A percentile compares a stretch with the other conserved stretches of the same genome.
phyloP scores from a whole-genome alignment of 2,888 invertebrate genomes.

The Lasius fuliginosus region DNA sequence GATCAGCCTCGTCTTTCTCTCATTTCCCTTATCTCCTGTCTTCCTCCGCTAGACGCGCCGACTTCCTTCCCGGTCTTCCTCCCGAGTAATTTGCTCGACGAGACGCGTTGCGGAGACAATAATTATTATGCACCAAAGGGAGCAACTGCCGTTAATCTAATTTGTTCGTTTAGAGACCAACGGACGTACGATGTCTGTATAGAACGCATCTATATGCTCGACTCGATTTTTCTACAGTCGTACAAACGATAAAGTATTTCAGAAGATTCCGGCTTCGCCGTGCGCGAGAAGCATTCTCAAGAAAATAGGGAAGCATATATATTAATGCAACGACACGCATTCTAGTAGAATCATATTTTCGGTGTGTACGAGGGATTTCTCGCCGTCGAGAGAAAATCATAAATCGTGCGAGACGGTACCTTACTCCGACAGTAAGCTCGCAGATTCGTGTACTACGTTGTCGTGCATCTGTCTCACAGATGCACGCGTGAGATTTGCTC shows the following conservation, averaged over 20 bases:
- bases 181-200: background rate
- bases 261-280: background rate
- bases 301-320: constrained; percentile 36
- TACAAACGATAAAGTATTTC: constrained; percentile 7
- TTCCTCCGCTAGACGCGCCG: constrained; percentile 20
- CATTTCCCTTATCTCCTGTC: constrained; percentile 65
- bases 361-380: constrained; percentile 38
- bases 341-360: constrained; percentile 48
- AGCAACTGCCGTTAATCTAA: constrained; percentile 75
- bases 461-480: constrained; percentile 20
- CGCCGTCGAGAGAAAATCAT: constrained; percentile 44
- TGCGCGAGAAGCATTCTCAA: background rate
- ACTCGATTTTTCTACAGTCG: background rate
- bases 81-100: constrained; percentile 62
- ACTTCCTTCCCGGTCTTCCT: constrained; percentile 50
- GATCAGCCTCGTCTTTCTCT: constrained; percentile 77
- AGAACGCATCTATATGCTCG: background rate
- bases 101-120: constrained; percentile 72
- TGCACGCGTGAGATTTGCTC: constrained; percentile 14
- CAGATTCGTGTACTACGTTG: constrained; percentile 33
- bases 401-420: constrained; percentile 43
- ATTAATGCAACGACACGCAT: constrained; percentile 53
- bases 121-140: constrained; percentile 80
- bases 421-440: constrained; percentile 25
- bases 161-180: constrained; percentile 66